phyloP scores from a whole-genome alignment of 2,797 vertebrate species.

The Macrochelys suwanniensis region DNA sequence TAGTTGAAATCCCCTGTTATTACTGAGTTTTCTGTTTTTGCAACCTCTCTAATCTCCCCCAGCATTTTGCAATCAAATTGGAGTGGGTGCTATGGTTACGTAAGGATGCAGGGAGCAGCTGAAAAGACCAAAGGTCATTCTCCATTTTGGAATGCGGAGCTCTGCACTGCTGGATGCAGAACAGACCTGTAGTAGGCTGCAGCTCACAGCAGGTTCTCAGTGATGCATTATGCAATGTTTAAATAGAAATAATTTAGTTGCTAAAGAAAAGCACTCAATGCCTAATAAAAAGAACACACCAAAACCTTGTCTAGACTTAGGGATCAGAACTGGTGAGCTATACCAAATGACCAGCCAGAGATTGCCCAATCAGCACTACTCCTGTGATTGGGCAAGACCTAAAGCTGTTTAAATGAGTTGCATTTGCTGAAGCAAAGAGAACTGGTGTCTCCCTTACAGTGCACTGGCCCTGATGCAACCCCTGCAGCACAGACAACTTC shows the following conservation, averaged over 20 bases:
- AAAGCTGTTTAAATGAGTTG: background rate
- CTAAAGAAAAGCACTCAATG: background rate
- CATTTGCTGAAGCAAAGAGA: background rate
- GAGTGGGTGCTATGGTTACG: background rate
- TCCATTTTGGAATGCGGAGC: background rate
- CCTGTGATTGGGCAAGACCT: accelerated
- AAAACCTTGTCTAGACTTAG: background rate
- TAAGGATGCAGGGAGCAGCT: background rate
- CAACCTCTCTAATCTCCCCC: background rate
- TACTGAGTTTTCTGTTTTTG: background rate
- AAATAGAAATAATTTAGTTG: background rate
- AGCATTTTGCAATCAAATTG: background rate
- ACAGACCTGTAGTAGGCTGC: background rate
- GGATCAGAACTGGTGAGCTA: background rate
- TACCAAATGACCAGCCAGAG: background rate
- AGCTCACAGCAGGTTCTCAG: background rate
- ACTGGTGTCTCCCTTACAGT: background rate
- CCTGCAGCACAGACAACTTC: background rate
- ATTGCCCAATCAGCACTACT: accelerated
- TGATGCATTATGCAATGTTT: background rate
- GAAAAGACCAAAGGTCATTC: background rate
- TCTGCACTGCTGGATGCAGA: background rate
- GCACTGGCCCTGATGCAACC: background rate
- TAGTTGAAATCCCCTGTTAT: background rate
- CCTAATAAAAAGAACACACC: background rate